A percentile compares a stretch with the other conserved stretches of the same genome.
phyloP scores from a whole-genome alignment of 1,140 invertebrate species.

The Drosophila auraria region DNA sequence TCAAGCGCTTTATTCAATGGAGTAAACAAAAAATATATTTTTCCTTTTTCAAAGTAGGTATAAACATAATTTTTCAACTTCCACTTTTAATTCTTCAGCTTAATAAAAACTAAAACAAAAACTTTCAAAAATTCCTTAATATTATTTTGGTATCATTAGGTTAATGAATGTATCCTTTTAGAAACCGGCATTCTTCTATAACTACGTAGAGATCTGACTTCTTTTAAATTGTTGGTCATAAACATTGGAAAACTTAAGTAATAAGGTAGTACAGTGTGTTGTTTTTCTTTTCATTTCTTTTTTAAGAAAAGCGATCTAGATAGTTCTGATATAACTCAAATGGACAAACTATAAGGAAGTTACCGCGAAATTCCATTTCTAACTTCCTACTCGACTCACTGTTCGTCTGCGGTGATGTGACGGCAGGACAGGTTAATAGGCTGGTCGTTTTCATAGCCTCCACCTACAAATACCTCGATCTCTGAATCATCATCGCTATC shows the following conservation, averaged over 20 bases:
- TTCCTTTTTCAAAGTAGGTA: neutral
- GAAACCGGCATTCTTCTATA: neutral
- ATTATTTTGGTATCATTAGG: too few relatives aligned
- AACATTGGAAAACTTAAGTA: neutral
- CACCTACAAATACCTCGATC: neutral
- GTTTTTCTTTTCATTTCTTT: too few relatives aligned
- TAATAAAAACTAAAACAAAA: neutral
- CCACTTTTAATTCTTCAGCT: neutral
- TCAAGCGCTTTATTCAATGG: neutral
- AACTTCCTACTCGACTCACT: neutral
- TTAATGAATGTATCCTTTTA: neutral
- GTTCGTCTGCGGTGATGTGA: neutral
- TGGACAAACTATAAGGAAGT: too few relatives aligned
- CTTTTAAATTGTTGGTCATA: neutral
- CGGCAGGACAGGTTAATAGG: neutral
- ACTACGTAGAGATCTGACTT: neutral
- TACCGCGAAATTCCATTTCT: too few relatives aligned
- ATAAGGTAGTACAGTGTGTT: too few relatives aligned
- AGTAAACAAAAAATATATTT: neutral
- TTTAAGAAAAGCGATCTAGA: too few relatives aligned
- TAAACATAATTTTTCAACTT: too few relatives aligned
- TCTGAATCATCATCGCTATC: neutral
- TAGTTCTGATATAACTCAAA: too few relatives aligned
- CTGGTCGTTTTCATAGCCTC: neutral
- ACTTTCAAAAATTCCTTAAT: too few relatives aligned